These are phyloP conservation scores for Oscheius sp. DNA, from an alignment of 1,140 invertebrate species.

Conservation along the genomic window DNA sequence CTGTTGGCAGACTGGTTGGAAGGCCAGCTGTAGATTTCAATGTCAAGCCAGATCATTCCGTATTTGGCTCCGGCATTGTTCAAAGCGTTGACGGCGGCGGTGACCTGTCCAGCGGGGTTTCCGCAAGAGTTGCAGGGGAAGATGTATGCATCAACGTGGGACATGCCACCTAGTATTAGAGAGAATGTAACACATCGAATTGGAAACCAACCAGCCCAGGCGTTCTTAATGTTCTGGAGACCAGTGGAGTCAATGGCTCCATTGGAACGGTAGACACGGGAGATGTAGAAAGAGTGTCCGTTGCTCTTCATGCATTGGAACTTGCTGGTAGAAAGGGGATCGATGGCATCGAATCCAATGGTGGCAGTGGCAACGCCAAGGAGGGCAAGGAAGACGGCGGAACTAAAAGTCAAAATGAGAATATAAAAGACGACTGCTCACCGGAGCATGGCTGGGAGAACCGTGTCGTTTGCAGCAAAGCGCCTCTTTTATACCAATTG, in stretches of 20 bases:
- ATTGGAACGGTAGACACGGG: slow-evolving; percentile 32
- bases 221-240: slow-evolving; percentile 37
- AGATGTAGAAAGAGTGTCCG: slow-evolving; percentile 39
- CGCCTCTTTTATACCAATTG: too few relatives aligned
- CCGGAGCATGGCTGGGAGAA: too few relatives aligned
- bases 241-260: slow-evolving; percentile 26
- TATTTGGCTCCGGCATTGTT: slow-evolving; percentile 38
- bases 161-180: slow-evolving; percentile 8
- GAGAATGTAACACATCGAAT: not conserved
- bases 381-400: not conserved
- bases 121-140: slow-evolving; percentile 44
- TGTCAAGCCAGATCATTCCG: slow-evolving; percentile 50
- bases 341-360: slow-evolving; percentile 36
- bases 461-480: too few relatives aligned
- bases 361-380: slow-evolving; percentile 29
- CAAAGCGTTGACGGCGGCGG: slow-evolving; percentile 35
- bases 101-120: slow-evolving; percentile 32
- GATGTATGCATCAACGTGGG: slow-evolving; percentile 45
- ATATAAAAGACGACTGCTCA: too few relatives aligned
- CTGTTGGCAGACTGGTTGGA: slow-evolving; percentile 37
- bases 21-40: slow-evolving; percentile 42
- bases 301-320: slow-evolving; percentile 40
- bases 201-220: slow-evolving; percentile 8
- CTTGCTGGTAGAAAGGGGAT: too few relatives aligned
- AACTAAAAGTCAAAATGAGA: too few relatives aligned